Conservation (phyloP, 2,888 invertebrate genomes). For the Parasteatoda lunata region DNA sequence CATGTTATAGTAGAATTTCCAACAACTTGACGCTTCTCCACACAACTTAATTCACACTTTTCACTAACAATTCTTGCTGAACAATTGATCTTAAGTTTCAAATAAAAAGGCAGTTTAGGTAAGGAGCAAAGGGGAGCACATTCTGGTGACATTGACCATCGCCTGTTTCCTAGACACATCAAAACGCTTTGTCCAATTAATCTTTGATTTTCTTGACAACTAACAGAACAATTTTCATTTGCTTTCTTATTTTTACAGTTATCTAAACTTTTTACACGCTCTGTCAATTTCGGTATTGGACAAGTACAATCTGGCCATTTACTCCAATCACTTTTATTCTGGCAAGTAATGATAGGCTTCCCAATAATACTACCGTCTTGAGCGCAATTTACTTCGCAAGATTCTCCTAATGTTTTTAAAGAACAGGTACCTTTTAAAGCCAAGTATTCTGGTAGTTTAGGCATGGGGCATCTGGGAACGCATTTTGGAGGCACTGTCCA, state of each 20-base stretch:
- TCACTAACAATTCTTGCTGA: background rate
- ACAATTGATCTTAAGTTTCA: slow-evolving; percentile 6
- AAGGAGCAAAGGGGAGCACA: background rate
- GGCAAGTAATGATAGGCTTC: background rate
- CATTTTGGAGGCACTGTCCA: too few relatives aligned
- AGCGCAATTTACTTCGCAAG: too few relatives aligned
- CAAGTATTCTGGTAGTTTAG: too few relatives aligned
- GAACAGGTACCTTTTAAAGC: too few relatives aligned
- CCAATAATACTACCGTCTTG: too few relatives aligned
- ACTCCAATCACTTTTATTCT: background rate
- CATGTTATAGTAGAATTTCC: slow-evolving; percentile 6
- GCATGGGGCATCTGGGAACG: too few relatives aligned
- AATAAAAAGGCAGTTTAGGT: background rate
- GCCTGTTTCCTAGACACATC: background rate
- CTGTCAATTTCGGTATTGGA: background rate
- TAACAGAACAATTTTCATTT: background rate
- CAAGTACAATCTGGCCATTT: slow-evolving; percentile 9
- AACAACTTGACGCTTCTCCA: background rate
- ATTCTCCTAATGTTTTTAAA: too few relatives aligned
- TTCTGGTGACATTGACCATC: background rate
- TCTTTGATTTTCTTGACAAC: background rate
- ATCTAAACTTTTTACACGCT: background rate
- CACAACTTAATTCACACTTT: background rate
- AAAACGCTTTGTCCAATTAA: background rate
- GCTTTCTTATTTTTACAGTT: slow-evolving; percentile 5